Evolutionary conservation across 2,888 invertebrate genomes (phyloP).

Genomic region (Trissolcus japonicus): DNA sequence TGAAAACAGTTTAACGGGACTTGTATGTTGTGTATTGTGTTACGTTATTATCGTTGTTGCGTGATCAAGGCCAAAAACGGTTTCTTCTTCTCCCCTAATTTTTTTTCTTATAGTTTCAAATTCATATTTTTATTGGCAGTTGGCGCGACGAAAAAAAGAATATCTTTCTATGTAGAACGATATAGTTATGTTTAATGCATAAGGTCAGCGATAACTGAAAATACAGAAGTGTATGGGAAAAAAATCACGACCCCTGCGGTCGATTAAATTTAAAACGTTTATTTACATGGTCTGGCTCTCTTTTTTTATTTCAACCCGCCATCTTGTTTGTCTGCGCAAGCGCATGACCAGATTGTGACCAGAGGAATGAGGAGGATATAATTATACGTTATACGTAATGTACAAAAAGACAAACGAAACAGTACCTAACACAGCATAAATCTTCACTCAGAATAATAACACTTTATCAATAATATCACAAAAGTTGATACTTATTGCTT

Average conservation of each 20-base stretch:
- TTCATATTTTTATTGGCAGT: conserved; percentile 43
- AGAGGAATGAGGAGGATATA: neutral
- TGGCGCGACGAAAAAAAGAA: conserved; percentile 51
- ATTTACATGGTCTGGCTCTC: conserved; percentile 57
- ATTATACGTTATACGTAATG: neutral
- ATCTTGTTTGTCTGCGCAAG: neutral
- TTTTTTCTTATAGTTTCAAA: conserved; percentile 5
- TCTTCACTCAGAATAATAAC: conserved; percentile 58
- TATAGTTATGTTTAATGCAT: conserved; percentile 54
- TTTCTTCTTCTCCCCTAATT: conserved; percentile 1
- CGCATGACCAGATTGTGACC: too few species aligned
- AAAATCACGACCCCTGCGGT: conserved; percentile 39
- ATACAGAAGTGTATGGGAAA: conserved; percentile 43
- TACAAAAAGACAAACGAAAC: neutral
- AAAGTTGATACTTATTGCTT: conserved; percentile 69
- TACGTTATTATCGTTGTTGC: conserved; percentile 67
- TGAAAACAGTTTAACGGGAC: conserved; percentile 53
- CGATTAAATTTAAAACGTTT: conserved; percentile 61
- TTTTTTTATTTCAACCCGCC: conserved; percentile 11
- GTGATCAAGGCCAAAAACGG: conserved; percentile 36
- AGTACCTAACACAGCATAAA: neutral
- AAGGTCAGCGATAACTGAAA: conserved; percentile 53
- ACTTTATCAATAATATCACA: conserved; percentile 74
- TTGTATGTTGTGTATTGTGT: conserved; percentile 67
- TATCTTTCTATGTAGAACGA: conserved; percentile 54